Conservation (phyloP, 2,113 vertebrate genomes). For the Spea bombifrons region DNA sequence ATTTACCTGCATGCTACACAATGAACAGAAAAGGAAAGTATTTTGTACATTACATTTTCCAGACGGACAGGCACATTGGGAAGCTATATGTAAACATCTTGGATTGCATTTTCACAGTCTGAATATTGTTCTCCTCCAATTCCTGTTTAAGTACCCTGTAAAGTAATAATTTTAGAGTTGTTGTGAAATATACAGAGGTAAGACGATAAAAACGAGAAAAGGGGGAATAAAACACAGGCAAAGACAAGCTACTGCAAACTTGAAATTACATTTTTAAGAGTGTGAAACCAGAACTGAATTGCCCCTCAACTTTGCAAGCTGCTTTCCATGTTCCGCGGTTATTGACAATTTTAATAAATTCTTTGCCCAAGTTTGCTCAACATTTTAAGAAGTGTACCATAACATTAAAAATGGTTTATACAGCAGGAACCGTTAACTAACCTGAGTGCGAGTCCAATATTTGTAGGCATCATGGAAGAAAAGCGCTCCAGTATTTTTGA, state of each 20-base stretch:
- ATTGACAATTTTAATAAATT: no score
- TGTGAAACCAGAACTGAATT: no score
- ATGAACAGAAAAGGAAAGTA: slow-evolving; percentile 55
- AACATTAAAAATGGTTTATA: no score
- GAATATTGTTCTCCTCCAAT: slow-evolving; percentile 84
- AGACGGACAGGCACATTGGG: slow-evolving; percentile 85
- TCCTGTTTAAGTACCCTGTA: slow-evolving; percentile 86
- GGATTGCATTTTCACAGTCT: slow-evolving; percentile 90
- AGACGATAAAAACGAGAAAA: no score
- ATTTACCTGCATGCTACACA: slow-evolving; percentile 75
- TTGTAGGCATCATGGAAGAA: slow-evolving; percentile 83
- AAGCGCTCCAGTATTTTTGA: slow-evolving; percentile 87
- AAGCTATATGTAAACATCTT: slow-evolving; percentile 84
- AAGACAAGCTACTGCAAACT: no score
- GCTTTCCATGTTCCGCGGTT: no score
- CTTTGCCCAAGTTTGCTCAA: no score
- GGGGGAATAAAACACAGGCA: no score
- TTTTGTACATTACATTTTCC: slow-evolving; percentile 94
- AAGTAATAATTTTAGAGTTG: slow-evolving; percentile 57
- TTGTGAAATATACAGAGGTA: no score
- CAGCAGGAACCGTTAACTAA: slow-evolving; percentile 56
- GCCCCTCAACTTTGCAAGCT: no score
- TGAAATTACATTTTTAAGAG: no score
- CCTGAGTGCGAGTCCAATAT: slow-evolving; percentile 88
- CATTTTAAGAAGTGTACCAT: no score